phyloP scores from a whole-genome alignment of 2,113 vertebrate species.

The Anhinga anhinga region DNA sequence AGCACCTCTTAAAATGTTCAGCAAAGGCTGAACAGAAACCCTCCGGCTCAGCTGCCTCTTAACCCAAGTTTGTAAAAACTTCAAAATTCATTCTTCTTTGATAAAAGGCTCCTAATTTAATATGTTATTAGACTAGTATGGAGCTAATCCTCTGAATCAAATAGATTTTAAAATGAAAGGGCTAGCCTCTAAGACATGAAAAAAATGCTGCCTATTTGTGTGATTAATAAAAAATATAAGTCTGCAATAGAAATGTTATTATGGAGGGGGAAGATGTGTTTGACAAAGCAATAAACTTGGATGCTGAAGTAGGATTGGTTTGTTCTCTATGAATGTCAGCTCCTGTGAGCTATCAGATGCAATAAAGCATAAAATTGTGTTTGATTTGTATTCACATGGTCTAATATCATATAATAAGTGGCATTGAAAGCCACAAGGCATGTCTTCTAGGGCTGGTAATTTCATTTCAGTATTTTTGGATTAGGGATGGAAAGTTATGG shows the following conservation, averaged over 20 bases:
- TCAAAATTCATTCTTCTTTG: neutral
- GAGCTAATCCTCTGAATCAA: neutral
- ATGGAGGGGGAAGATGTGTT: neutral
- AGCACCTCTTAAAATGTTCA: neutral
- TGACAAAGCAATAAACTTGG: neutral
- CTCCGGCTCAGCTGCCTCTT: neutral
- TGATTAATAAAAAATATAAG: neutral
- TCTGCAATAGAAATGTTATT: neutral
- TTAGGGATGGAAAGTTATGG: conserved; percentile 6
- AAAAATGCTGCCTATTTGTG: neutral
- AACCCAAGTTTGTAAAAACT: neutral
- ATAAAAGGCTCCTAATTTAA: neutral
- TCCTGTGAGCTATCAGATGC: conserved; percentile 8
- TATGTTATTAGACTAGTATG: neutral
- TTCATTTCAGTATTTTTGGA: conserved; percentile 15
- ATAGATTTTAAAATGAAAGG: conserved; percentile 10
- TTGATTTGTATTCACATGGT: neutral
- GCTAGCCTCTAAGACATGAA: neutral
- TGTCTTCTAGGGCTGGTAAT: neutral
- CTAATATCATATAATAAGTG: neutral
- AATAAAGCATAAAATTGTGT: conserved; percentile 32
- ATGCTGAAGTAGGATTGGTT: neutral
- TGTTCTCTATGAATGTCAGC: neutral
- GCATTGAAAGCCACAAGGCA: neutral
- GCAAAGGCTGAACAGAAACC: neutral